Evolutionary conservation across 2,113 vertebrate genomes (phyloP).

Genomic region (Canis aureus): DNA sequence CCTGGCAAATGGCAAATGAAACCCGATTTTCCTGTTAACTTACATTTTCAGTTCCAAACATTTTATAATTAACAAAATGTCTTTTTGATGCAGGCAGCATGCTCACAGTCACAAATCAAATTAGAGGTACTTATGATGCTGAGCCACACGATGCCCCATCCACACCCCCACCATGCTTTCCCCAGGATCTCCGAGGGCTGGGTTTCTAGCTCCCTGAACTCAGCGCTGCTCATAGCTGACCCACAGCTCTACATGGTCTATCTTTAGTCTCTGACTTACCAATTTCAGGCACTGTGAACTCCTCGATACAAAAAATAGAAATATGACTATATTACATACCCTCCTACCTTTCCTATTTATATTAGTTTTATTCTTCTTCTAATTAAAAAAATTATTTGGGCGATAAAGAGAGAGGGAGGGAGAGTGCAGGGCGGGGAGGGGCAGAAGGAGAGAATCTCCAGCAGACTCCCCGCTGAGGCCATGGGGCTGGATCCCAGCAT

Average conservation of each 20-base stretch:
- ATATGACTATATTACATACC: background rate
- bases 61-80: background rate
- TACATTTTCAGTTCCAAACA: background rate
- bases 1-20: background rate
- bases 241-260: rapidly evolving
- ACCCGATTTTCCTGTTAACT: background rate
- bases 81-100: background rate
- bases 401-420: background rate
- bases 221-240: rapidly evolving
- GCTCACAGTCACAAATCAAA: background rate
- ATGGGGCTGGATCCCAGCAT: background rate
- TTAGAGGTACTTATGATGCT: rapidly evolving
- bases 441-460: background rate
- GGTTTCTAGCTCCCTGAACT: rapidly evolving
- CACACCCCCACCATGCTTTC: background rate
- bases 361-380: background rate
- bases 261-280: background rate
- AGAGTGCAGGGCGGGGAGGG: background rate
- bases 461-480: background rate
- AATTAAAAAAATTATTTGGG: background rate
- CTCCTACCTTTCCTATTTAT: background rate
- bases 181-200: background rate
- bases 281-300: background rate
- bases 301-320: background rate
- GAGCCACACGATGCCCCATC: rapidly evolving